Conservation (phyloP, 2,113 vertebrate species). For the Mugil cephalus region DNA sequence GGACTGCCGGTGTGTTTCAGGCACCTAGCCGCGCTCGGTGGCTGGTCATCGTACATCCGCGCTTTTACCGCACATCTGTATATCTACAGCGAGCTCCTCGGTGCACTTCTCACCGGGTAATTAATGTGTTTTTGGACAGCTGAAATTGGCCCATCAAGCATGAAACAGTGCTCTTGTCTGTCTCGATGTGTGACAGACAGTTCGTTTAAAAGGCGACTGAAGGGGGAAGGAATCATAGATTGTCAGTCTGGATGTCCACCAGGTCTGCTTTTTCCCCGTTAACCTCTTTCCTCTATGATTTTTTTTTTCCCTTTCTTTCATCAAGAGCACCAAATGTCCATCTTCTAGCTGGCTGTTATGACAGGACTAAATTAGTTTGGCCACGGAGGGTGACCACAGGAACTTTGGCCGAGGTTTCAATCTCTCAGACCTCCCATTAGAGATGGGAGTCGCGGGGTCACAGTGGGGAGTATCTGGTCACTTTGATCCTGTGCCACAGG, state of each 20-base stretch:
- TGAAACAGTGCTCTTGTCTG: conserved; percentile 1
- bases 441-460: conserved; percentile 66
- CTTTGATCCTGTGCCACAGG: conserved; percentile 75
- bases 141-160: conserved; percentile 35
- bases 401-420: conserved; percentile 71
- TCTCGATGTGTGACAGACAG: conserved; percentile 36
- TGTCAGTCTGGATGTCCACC: conserved; percentile 55
- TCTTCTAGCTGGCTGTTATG: conserved; percentile 65
- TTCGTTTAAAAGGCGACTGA: conserved; percentile 48
- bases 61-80: background rate
- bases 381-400: conserved; percentile 53
- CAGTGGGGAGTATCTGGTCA: conserved; percentile 70
- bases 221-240: conserved; percentile 22
- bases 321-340: conserved; percentile 33
- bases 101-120: conserved; percentile 2
- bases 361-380: conserved; percentile 73
- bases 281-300: background rate
- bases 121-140: conserved; percentile 27
- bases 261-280: conserved; percentile 3
- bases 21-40: background rate
- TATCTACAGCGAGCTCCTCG: conserved; percentile 11
- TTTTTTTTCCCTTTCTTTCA: background rate
- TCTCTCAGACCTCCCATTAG: conserved; percentile 71
- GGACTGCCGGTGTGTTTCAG: background rate
- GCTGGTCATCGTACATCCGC: conserved; percentile 9